A percentile compares a stretch with the other conserved stretches of the same genome.
Evolutionary conservation across 2,113 vertebrate species (phyloP).

Genomic region (Microcebus tavaratra): DNA sequence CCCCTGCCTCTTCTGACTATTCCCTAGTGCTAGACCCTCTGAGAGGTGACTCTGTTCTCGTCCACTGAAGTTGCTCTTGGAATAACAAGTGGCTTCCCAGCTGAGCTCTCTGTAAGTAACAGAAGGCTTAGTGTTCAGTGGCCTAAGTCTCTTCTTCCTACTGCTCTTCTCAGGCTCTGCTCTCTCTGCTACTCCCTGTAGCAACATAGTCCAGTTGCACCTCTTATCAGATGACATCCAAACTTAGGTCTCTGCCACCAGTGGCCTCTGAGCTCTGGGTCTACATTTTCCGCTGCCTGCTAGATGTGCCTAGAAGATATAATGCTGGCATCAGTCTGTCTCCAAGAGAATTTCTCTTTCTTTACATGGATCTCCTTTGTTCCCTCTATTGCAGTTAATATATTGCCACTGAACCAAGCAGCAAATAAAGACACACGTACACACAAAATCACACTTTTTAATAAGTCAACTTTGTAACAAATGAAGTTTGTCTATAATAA

Average conservation of each 20-base stretch:
- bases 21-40: accelerated
- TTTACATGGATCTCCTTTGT: neutral
- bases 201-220: accelerated
- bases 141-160: neutral
- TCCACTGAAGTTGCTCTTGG: neutral
- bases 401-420: neutral
- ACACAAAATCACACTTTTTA: neutral
- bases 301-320: neutral
- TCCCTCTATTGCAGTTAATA: neutral
- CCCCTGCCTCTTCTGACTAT: neutral
- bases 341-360: neutral
- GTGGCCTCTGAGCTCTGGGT: neutral
- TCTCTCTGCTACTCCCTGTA: neutral
- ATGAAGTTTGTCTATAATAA: neutral
- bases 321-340: neutral
- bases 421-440: neutral
- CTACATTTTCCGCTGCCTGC: neutral
- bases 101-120: neutral
- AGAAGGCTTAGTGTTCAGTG: too few relatives aligned
- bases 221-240: neutral
- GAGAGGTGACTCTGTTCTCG: neutral
- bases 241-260: neutral
- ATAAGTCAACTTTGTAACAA: neutral
- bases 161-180: neutral
- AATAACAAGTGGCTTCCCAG: neutral